Percentiles rank a stretch among this genome's conserved stretches.
These are phyloP conservation scores for Galagoides demidoff DNA, from an alignment of 2,797 vertebrate genomes.

Conservation along the genomic window DNA sequence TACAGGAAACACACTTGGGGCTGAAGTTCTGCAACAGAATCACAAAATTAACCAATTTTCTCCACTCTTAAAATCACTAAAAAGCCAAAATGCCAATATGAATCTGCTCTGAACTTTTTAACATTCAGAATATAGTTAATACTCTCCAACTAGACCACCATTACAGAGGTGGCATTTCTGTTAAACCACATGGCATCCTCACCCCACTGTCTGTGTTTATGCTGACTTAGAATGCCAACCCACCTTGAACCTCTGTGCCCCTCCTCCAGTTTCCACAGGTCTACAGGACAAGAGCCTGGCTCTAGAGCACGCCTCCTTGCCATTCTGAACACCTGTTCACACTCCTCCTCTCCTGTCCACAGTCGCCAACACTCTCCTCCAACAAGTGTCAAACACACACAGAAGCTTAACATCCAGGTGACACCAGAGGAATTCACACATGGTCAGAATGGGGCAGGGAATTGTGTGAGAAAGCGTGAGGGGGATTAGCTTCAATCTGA, in stretches of 20 bases:
- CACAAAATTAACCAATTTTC: neutral
- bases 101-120: neutral
- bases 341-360: neutral
- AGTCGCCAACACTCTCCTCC: neutral
- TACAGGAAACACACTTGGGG: neutral
- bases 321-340: neutral
- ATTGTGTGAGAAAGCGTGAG: neutral
- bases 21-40: neutral
- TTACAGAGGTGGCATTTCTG: neutral
- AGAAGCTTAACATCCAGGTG: neutral
- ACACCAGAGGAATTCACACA: neutral
- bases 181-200: neutral
- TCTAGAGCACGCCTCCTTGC: neutral
- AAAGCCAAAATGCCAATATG: neutral
- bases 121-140: neutral
- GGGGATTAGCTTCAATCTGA: accelerated
- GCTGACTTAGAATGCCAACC: neutral
- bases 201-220: neutral
- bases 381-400: neutral
- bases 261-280: neutral
- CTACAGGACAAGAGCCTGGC: neutral
- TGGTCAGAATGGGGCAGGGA: neutral
- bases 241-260: neutral
- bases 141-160: neutral
- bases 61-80: neutral